Base-by-base conservation (phyloP, 2,888 invertebrate species). In the Lepeophtheirus nordmannii region DNA sequence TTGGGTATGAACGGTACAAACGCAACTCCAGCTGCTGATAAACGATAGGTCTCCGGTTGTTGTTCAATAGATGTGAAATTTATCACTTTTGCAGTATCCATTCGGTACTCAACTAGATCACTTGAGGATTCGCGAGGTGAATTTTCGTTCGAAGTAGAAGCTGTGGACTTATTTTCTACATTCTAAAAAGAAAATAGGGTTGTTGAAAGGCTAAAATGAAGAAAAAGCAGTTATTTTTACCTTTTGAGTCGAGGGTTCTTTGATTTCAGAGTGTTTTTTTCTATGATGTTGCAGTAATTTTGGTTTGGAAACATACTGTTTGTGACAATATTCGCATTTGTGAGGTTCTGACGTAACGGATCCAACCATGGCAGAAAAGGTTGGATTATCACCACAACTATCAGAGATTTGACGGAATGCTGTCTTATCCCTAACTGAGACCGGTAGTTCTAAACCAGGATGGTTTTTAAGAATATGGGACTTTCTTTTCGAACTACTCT, bases 401-500 rank as follows among this genome's bases (percentile, higher is more conserved):
- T 59, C 46, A 61, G 58, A 12, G 14, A 30, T 2, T 23, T 58
- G 64, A 14, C 1, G 17, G 11, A 37, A 12, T n/a, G 40, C 58
- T 11, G 59, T n/a, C 39, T 56, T 64, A 46, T 62, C 56, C 5
- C 62, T 30, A 7, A 59, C 62, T 38, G 68, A 65, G 1, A 63
- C 75, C 70, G 76, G 73, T 0, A 84, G 84, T 68, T 82, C 81
- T 58, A 82, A 80, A 67, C 89, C 89, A 0, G 90, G 89, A 78
- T 90, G 90, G 74, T 86, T 85, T 73, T 85, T 85, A 69, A 84
- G 75, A 69, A 89, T 86, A 74, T 90, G 90, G 1, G 82, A 81
- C 75, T 89, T 87, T 30, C 89, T 80, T 74, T 90, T 90, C 65
- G 86, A 85, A 72, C 86, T 87, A 69, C 87, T 86, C 74, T 87